These are phyloP conservation scores for Callopanchax toddi DNA, from an alignment of 2,113 vertebrate species.

Conservation along the genomic window DNA sequence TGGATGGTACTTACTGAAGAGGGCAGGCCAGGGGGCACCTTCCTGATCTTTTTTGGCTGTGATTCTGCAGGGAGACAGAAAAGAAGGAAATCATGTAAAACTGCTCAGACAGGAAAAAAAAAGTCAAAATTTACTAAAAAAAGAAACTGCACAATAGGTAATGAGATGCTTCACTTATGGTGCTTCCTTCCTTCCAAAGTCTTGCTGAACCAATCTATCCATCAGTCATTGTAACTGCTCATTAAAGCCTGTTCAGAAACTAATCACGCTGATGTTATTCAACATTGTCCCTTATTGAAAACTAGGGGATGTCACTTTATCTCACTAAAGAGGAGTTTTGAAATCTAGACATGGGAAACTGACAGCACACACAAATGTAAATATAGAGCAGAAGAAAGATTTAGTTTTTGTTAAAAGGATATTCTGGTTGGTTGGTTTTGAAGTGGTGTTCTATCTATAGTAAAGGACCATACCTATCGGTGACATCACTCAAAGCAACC, in stretches of 20 bases:
- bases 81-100: slow-evolving; percentile 25
- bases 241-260: slow-evolving; percentile 38
- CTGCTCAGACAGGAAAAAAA: slow-evolving; percentile 6
- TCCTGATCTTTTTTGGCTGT: slow-evolving; percentile 96
- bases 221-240: slow-evolving; percentile 29
- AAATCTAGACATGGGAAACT: slow-evolving; percentile 47
- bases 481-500: too few species aligned
- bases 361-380: slow-evolving; percentile 14
- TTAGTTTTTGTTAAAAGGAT: too few species aligned
- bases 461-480: too few species aligned
- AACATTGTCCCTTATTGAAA: not conserved
- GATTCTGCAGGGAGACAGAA: slow-evolving; percentile 77
- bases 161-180: slow-evolving; percentile 12
- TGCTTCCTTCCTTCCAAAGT: slow-evolving; percentile 5
- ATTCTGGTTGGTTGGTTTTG: too few species aligned
- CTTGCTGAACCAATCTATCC: slow-evolving; percentile 17
- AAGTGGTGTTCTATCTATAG: too few species aligned
- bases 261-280: slow-evolving; percentile 30
- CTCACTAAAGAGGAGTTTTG: too few species aligned
- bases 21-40: slow-evolving; percentile 94
- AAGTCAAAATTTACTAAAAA: not conserved
- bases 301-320: slow-evolving; percentile 24
- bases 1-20: slow-evolving; percentile 86
- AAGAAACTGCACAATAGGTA: slow-evolving; percentile 12
- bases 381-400: slow-evolving; percentile 27